Evolutionary conservation across 2,888 invertebrate genomes (phyloP).

Genomic region (Celastrina argiolus): DNA sequence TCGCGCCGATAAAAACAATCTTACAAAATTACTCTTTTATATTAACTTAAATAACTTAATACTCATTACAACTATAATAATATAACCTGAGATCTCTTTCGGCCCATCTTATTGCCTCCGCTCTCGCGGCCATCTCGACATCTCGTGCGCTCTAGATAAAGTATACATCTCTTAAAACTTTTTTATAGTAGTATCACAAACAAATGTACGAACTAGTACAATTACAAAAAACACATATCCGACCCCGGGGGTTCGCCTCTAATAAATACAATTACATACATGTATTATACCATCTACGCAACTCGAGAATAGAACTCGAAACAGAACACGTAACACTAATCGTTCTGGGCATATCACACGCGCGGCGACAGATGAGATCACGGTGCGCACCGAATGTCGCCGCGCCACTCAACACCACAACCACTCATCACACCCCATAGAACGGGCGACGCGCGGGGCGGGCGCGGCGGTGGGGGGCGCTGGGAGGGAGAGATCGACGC

Average conservation of each 20-base stretch:
- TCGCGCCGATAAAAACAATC: slow-evolving; percentile 66
- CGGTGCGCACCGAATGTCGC: slow-evolving; percentile 57
- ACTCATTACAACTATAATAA: slow-evolving; percentile 75
- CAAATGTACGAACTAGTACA: slow-evolving; percentile 78
- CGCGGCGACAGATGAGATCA: slow-evolving; percentile 73
- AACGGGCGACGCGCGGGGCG: slow-evolving; percentile 59
- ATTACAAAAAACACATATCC: slow-evolving; percentile 69
- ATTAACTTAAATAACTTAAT: slow-evolving; percentile 78
- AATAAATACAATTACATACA: slow-evolving; percentile 73
- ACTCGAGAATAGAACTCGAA: slow-evolving; percentile 75
- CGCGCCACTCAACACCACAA: slow-evolving; percentile 52
- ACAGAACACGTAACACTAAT: slow-evolving; percentile 73
- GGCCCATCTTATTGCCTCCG: slow-evolving; percentile 50
- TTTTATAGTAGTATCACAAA: slow-evolving; percentile 79
- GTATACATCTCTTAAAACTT: slow-evolving; percentile 70
- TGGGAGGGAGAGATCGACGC: slow-evolving; percentile 47
- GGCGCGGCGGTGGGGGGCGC: slow-evolving; percentile 50
- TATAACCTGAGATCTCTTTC: slow-evolving; percentile 74
- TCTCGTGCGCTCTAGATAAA: slow-evolving; percentile 67
- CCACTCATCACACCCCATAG: slow-evolving; percentile 44
- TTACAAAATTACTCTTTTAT: slow-evolving; percentile 74
- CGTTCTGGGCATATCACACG: slow-evolving; percentile 70
- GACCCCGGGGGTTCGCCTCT: slow-evolving; percentile 61
- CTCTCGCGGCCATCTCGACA: slow-evolving; percentile 48
- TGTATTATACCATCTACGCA: slow-evolving; percentile 69